Evolutionary conservation across 2,888 invertebrate species (phyloP), one percentile per base, ranked within the genome.

Genomic region (Parnassius mnemosyne): DNA sequence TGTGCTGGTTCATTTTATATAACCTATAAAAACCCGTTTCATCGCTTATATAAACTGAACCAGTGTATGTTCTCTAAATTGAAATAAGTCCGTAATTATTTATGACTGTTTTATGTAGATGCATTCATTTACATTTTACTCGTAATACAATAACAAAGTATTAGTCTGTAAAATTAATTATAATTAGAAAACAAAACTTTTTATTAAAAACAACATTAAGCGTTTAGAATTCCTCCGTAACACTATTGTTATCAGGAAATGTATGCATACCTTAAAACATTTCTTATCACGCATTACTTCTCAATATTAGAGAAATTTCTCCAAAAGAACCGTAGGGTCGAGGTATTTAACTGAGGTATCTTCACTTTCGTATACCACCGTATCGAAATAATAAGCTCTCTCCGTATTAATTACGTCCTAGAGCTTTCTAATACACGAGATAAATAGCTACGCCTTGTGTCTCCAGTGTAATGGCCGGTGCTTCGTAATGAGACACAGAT

Each of bases 341-440:
- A 71, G 73, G 76, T 76, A 81, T 83, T 71, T 72, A 75, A 69
- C 76, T 77, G 80, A 78, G 80, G 77, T 76, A 80, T 71, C 75
- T 79, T 73, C 75, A 69, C 78, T 72, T 75, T 73, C 76, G 71
- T 71, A 68, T 73, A 66, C 66, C 72, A 71, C 74, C 65, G 77
- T 83, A 82, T 84, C 83, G 71, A 78, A 85, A 81, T 89, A 89
- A 88, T 87, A 86, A 84, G 85, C 85, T 84, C 79, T 84, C 84
- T 86, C 79, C 74, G 84, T 88, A 84, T 89, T 89, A 88, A 90
- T 90, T 84, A 83, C 82, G 78, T 83, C 81, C 85, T 84, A 84
- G 81, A 85, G 73, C 85, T 85, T 84, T 84, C 82, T 83, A 83
- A 76, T 74, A 75, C 68, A 68, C 57, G 76, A 85, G 83, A 84